Evolutionary conservation across 2,888 invertebrate genomes (phyloP).

Genomic region (Lycaena phlaeas): DNA sequence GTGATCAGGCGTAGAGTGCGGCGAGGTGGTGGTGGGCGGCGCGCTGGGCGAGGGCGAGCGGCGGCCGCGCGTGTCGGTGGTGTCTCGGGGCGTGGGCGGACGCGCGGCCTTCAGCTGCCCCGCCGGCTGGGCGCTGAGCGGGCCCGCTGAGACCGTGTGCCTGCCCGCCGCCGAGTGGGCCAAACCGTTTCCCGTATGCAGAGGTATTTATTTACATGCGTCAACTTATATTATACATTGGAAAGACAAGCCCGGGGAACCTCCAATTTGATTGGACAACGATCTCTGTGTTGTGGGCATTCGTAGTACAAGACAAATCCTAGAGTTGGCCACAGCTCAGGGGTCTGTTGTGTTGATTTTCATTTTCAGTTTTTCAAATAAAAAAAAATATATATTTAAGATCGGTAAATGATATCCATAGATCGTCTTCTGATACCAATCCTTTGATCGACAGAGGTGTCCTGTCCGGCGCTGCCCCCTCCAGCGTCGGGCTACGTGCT

Average conservation of each 20-base stretch:
- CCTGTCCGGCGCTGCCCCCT: slow-evolving; percentile 81
- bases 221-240: too few relatives aligned
- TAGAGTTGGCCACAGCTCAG: too few relatives aligned
- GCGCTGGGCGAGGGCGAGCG: slow-evolving; percentile 65
- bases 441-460: slow-evolving; percentile 75
- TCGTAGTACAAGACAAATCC: too few relatives aligned
- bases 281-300: too few relatives aligned
- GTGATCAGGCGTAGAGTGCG: slow-evolving; percentile 82
- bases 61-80: slow-evolving; percentile 79
- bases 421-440: neutral
- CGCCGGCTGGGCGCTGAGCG: slow-evolving; percentile 82
- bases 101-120: slow-evolving; percentile 86
- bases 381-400: too few relatives aligned
- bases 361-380: too few relatives aligned
- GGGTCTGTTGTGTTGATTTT: too few relatives aligned
- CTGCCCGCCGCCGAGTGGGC: slow-evolving; percentile 87
- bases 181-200: slow-evolving; percentile 81
- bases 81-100: slow-evolving; percentile 86
- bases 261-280: too few relatives aligned
- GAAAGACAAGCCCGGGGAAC: too few relatives aligned
- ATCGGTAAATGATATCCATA: too few relatives aligned
- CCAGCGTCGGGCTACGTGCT: slow-evolving; percentile 86
- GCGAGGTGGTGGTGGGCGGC: slow-evolving; percentile 75
- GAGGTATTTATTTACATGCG: slow-evolving; percentile 76
- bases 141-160: slow-evolving; percentile 82